Base-by-base conservation (phyloP, 37 sponge, comb jelly and placozoan species). In the Theonella swinhoei region DNA sequence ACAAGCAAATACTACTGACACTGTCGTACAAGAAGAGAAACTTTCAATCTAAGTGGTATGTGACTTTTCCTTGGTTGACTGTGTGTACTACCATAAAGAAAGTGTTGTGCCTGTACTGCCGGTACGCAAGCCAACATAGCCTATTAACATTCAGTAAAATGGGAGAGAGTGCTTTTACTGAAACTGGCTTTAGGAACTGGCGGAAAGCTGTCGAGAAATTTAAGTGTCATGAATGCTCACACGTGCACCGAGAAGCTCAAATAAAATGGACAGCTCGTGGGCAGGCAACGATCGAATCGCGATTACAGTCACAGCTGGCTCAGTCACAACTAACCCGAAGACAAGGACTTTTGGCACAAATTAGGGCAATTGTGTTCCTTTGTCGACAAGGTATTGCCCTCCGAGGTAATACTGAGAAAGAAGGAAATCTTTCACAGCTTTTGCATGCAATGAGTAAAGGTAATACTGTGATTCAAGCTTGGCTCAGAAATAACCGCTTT, bases 121-220 rank as follows among this genome's bases (percentile, higher is more conserved):
- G 85, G 60, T 61, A 77, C 47, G 74, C 70, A 68, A 38, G 65
- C 25, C 30, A 67, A 42, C 85, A 84, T 33, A 84, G 77, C 4
- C 36, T 89, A 61, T 64, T 89, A 47, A 25, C 72, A 71, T 84
- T 84, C 60, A 89, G 90, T 68, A 80, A 78, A 79, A 74, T 70
- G 75, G 69, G 74, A 32, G 85, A 84, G 35, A 68, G 70, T 22
- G 80, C 80, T 11, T 84, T 89, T 42, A 75, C 81, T 38, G 75
- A 74, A 84, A 26, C 54, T 39, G 85, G 90, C 28, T 85, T 89
- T 66, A 4, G 68, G 17, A 84, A 84, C 75, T 78, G 80, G 80
- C 35, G 36, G 25, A 89, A 79, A 67, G 81, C 75, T 40, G 28
- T 84, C 28, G 80, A 75, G 33, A 81, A 82, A 64, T 83, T 81